These are phyloP conservation scores for Drosophila mayri DNA, from an alignment of 1,140 invertebrate genomes.

Conservation along the genomic window DNA sequence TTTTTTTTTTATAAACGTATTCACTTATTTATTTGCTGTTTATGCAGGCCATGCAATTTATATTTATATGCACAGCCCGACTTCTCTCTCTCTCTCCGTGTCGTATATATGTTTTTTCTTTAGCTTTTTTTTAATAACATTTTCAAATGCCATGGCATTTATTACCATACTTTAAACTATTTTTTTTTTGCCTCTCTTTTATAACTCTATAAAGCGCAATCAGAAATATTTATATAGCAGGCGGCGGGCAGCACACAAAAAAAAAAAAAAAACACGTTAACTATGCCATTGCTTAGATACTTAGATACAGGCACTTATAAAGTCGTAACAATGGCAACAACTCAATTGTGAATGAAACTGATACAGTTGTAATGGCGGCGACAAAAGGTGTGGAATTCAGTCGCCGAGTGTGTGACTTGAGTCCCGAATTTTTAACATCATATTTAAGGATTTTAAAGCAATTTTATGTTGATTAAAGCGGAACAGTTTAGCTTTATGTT, in stretches of 20 bases:
- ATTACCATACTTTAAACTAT: slow-evolving; percentile 73
- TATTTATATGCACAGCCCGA: slow-evolving; percentile 72
- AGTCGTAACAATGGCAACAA: slow-evolving; percentile 56
- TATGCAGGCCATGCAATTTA: slow-evolving; percentile 70
- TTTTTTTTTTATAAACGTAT: neutral
- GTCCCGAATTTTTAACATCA: slow-evolving; percentile 7
- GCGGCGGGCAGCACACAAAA: slow-evolving; percentile 20
- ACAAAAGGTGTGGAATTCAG: slow-evolving; percentile 41
- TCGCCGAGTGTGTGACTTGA: slow-evolving; percentile 4
- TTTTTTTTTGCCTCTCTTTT: slow-evolving; percentile 54
- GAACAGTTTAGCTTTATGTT: neutral
- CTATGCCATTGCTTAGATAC: slow-evolving; percentile 69
- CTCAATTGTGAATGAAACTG: slow-evolving; percentile 51
- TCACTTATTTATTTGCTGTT: slow-evolving; percentile 61
- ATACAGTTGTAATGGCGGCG: slow-evolving; percentile 41
- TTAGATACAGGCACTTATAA: slow-evolving; percentile 51
- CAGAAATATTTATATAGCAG: slow-evolving; percentile 58
- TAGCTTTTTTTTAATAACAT: slow-evolving; percentile 66
- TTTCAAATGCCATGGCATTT: slow-evolving; percentile 82
- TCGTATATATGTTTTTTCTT: slow-evolving; percentile 27
- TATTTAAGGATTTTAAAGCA: neutral
- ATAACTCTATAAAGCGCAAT: slow-evolving; percentile 71
- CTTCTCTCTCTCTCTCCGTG: slow-evolving; percentile 48
- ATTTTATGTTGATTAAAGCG: neutral
- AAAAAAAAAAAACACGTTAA: slow-evolving; percentile 43